Conservation (phyloP, 1,140 invertebrate species). For the Drosophila serrata region DNA sequence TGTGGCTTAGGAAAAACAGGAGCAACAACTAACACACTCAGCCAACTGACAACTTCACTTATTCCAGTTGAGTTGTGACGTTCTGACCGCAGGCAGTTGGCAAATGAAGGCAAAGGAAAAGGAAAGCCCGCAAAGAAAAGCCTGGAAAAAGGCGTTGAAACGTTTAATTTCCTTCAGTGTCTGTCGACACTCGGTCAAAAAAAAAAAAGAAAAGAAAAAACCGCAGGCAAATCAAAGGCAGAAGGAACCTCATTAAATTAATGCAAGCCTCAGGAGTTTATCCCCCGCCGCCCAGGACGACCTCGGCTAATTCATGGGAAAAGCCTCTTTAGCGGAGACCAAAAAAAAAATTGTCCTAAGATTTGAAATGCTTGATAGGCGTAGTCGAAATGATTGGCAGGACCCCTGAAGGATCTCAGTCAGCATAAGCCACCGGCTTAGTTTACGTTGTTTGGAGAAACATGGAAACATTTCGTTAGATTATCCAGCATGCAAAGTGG, state of each 20-base stretch:
- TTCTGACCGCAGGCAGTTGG: slow-evolving; percentile 56
- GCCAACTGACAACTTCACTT: slow-evolving; percentile 80
- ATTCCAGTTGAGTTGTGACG: slow-evolving; percentile 76
- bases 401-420: slow-evolving; percentile 18
- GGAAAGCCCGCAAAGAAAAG: slow-evolving; percentile 23
- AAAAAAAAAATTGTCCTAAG: slow-evolving; percentile 49
- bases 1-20: slow-evolving; percentile 37
- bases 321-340: slow-evolving; percentile 43
- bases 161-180: slow-evolving; percentile 50
- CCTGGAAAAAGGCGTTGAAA: slow-evolving; percentile 67
- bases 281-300: not conserved
- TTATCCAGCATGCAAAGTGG: slow-evolving; percentile 34
- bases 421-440: slow-evolving; percentile 18
- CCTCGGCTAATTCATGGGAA: slow-evolving; percentile 58
- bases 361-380: slow-evolving; percentile 63
- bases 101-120: slow-evolving; percentile 20
- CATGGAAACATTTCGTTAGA: slow-evolving; percentile 25
- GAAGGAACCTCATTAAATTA: slow-evolving; percentile 81
- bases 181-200: slow-evolving; percentile 49
- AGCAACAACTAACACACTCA: slow-evolving; percentile 58
- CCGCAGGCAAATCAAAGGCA: slow-evolving; percentile 61
- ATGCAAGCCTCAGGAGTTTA: slow-evolving; percentile 77
- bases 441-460: not conserved
- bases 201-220: slow-evolving; percentile 40
- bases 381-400: slow-evolving; percentile 34